Conservation (phyloP, 2,113 vertebrate species). For the Sebastes schlegelii region DNA sequence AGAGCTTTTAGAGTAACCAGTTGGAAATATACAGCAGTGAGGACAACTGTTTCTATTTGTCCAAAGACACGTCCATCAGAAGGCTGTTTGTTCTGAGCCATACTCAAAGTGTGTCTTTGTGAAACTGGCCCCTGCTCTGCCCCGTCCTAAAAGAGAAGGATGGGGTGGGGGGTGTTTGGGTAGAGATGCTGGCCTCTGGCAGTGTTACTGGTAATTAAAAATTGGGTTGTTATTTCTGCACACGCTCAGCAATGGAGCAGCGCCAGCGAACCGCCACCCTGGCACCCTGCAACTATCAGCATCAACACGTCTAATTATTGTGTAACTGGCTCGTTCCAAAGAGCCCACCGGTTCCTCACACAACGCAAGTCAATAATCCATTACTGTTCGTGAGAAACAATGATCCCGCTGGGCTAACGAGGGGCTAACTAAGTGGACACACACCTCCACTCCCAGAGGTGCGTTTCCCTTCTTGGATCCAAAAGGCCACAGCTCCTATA, state of each 20-base stretch:
- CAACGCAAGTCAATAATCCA: constrained; percentile 11
- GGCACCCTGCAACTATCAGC: constrained; percentile 36
- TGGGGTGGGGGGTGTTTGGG: not conserved
- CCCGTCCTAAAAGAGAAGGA: not conserved
- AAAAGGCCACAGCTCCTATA: constrained; percentile 6
- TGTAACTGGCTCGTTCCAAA: constrained; percentile 4
- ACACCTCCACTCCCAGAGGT: constrained; percentile 11
- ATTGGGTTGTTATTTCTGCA: constrained; percentile 49
- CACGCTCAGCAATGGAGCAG: constrained; percentile 28
- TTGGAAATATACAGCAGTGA: not conserved
- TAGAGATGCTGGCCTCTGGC: constrained; percentile 24
- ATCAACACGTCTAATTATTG: constrained; percentile 41
- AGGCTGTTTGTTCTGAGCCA: not conserved
- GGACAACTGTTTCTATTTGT: not conserved
- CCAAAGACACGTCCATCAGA: not conserved
- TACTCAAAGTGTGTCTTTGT: not conserved
- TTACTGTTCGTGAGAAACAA: constrained; percentile 4
- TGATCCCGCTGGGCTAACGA: not conserved
- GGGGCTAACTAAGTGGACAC: not conserved
- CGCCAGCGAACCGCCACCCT: constrained; percentile 11
- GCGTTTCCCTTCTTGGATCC: not conserved
- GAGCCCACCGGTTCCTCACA: constrained; percentile 17
- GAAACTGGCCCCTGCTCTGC: not conserved
- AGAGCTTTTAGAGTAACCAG: not conserved
- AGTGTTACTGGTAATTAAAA: constrained; percentile 56